Conservation (phyloP, 1,140 invertebrate species). For the Drosophila pseudoananassae region DNA sequence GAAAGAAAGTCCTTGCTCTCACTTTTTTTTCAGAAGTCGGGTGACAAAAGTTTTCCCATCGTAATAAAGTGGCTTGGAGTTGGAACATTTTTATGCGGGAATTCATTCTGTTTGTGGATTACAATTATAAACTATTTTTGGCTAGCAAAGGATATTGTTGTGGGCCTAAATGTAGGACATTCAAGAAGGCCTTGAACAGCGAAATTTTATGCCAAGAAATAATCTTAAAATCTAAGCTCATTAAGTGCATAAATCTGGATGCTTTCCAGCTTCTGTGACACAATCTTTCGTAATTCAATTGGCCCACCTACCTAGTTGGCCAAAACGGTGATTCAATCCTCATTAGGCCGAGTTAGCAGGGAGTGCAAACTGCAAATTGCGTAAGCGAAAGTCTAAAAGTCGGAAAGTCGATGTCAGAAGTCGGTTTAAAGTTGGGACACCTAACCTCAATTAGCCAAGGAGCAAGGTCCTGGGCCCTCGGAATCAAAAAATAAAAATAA, state of each 20-base stretch:
- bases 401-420: conserved; percentile 44
- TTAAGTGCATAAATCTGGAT: conserved; percentile 20
- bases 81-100: conserved; percentile 19
- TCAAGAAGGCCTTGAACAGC: neutral
- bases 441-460: conserved; percentile 69
- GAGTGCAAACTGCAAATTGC: conserved; percentile 5
- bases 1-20: conserved; percentile 28
- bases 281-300: conserved; percentile 47
- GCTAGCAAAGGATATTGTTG: neutral
- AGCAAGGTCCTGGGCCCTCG: neutral
- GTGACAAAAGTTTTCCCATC: conserved; percentile 48
- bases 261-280: neutral
- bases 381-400: conserved; percentile 29
- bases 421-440: conserved; percentile 56
- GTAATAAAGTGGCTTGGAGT: conserved; percentile 67
- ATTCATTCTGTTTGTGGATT: conserved; percentile 15
- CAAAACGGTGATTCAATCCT: conserved; percentile 47
- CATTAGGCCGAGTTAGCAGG: conserved; percentile 41
- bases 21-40: conserved; percentile 13
- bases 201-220: neutral
- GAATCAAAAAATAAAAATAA: neutral
- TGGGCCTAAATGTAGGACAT: neutral
- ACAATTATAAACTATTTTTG: conserved; percentile 37
- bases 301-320: conserved; percentile 24
- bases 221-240: conserved; percentile 5